phyloP scores from a whole-genome alignment of 2,797 vertebrate genomes.

The Enteromius unitaeniatus region DNA sequence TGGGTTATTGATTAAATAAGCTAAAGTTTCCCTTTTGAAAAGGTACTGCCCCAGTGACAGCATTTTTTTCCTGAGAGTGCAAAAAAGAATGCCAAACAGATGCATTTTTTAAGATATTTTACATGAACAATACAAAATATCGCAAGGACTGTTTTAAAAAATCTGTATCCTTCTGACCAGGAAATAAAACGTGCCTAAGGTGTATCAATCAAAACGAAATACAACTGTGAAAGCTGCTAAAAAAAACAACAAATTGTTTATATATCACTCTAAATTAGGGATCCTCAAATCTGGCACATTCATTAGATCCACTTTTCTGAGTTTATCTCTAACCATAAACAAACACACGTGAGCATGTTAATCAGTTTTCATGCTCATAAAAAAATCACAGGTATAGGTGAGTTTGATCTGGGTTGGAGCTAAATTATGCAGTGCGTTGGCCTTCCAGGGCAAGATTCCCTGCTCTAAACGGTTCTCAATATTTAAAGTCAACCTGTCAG shows the following conservation, averaged over 20 bases:
- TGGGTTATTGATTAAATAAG: background rate
- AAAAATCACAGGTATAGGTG: too few relatives aligned
- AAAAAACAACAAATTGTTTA: background rate
- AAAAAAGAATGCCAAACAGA: background rate
- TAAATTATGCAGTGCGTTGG: too few relatives aligned
- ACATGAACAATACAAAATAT: background rate
- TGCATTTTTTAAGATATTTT: background rate
- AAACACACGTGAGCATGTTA: too few relatives aligned
- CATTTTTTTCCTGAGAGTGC: background rate
- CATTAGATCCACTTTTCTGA: too few relatives aligned
- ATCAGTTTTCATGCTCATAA: too few relatives aligned
- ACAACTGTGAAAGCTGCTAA: too few relatives aligned
- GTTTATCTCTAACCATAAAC: too few relatives aligned
- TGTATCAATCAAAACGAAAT: background rate
- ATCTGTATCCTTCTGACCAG: background rate
- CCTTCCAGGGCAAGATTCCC: too few relatives aligned
- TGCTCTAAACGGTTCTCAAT: background rate
- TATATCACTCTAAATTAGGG: background rate
- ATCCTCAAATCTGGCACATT: background rate
- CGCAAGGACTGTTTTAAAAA: background rate
- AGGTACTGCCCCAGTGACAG: background rate
- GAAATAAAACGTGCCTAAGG: background rate
- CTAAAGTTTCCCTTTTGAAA: background rate
- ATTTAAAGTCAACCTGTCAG: slow-evolving; percentile 2
- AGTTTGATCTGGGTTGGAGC: too few relatives aligned